Percentiles rank a stretch among this genome's conserved stretches.
These are phyloP conservation scores for Melanostoma mellinum DNA, from an alignment of 2,888 invertebrate genomes.

Conservation along the genomic window DNA sequence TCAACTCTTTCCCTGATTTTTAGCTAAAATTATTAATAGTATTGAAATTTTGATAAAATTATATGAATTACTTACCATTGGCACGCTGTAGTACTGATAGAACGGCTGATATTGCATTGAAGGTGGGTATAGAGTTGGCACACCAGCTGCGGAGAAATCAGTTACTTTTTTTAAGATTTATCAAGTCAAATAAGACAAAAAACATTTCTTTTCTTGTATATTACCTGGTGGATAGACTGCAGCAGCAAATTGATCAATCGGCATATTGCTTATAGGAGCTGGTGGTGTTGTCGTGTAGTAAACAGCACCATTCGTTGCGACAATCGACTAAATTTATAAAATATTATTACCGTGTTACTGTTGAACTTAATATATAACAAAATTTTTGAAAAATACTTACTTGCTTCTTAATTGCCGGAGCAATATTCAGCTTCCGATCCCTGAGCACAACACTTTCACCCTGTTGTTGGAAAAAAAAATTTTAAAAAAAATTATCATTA, in stretches of 20 bases:
- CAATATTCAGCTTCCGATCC: conserved; percentile 92
- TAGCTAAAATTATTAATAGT: no score
- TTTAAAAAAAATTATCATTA: conserved; percentile 70
- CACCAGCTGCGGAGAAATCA: conserved; percentile 81
- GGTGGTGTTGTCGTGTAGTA: conserved; percentile 82
- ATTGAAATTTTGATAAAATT: not conserved
- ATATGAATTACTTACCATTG: conserved; percentile 79
- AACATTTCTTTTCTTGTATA: conserved; percentile 45
- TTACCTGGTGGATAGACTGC: conserved; percentile 82
- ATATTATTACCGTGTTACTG: not conserved
- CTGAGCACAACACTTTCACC: conserved; percentile 90
- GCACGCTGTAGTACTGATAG: conserved; percentile 83
- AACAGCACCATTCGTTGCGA: conserved; percentile 82
- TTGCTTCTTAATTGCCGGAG: conserved; percentile 93
- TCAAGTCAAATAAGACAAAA: conserved; percentile 69
- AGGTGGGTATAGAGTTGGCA: conserved; percentile 83
- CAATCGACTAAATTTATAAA: conserved; percentile 78
- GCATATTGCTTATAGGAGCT: conserved; percentile 82
- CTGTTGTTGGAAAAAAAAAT: conserved; percentile 79
- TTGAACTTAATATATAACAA: not conserved
- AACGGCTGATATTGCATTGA: conserved; percentile 83
- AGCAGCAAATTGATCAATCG: conserved; percentile 82
- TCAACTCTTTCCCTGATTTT: not conserved
- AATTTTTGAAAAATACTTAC: conserved; percentile 78
- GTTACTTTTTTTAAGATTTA: conserved; percentile 78